A percentile compares a stretch with the other conserved stretches of the same genome.
Conservation (phyloP, 2,888 invertebrate species). For the Psylliodes chrysocephalus region DNA sequence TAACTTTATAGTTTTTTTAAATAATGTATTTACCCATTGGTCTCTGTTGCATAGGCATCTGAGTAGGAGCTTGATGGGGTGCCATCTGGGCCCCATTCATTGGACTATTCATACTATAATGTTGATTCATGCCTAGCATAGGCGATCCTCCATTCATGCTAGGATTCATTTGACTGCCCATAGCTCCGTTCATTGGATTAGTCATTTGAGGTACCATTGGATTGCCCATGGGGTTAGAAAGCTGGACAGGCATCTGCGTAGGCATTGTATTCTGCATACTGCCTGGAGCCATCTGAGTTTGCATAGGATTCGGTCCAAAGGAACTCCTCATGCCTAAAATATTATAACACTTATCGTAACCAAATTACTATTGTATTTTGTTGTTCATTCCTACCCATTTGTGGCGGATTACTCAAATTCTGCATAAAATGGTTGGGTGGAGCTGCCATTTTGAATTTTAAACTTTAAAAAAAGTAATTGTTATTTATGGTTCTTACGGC, state of each 20-base stretch:
- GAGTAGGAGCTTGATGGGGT: slow-evolving; percentile 47
- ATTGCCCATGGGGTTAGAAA: slow-evolving; percentile 69
- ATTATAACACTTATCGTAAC: no score
- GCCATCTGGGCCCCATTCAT: slow-evolving; percentile 58
- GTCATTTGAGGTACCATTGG: slow-evolving; percentile 60
- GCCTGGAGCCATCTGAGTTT: slow-evolving; percentile 55
- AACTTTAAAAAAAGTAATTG: slow-evolving; percentile 38
- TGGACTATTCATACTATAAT: slow-evolving; percentile 56
- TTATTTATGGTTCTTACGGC: slow-evolving; percentile 41
- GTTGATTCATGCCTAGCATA: slow-evolving; percentile 63
- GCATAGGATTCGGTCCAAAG: slow-evolving; percentile 71
- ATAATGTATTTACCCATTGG: slow-evolving; percentile 51
- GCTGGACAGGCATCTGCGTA: slow-evolving; percentile 59
- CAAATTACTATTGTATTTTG: neutral
- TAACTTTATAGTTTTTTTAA: no score
- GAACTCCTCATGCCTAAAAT: slow-evolving; percentile 57
- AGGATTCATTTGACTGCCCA: slow-evolving; percentile 61
- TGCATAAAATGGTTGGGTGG: slow-evolving; percentile 79
- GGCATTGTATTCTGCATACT: slow-evolving; percentile 57
- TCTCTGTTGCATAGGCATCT: slow-evolving; percentile 53
- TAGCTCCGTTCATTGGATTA: slow-evolving; percentile 65
- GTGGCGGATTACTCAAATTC: slow-evolving; percentile 72
- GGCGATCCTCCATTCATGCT: slow-evolving; percentile 60
- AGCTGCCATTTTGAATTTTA: slow-evolving; percentile 71
- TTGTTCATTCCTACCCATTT: slow-evolving; percentile 49